These are phyloP conservation scores for Hydraecia micacea DNA, from an alignment of 2,888 invertebrate genomes.

Conservation along the genomic window DNA sequence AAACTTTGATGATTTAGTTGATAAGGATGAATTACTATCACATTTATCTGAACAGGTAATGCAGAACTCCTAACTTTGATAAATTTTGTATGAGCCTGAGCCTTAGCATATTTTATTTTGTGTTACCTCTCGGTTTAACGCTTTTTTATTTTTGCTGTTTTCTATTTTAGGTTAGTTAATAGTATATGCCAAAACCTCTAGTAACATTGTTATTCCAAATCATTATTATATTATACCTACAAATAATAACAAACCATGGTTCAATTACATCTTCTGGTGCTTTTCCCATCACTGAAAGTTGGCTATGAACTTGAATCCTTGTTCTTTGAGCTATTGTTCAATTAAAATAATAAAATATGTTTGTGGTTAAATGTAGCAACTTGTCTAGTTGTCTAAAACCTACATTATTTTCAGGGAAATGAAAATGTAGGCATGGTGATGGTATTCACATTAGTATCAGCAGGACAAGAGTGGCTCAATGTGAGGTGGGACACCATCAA, in stretches of 20 bases:
- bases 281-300: neutral
- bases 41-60: constrained; percentile 92
- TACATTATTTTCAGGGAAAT: constrained; percentile 89
- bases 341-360: neutral
- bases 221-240: neutral
- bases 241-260: neutral
- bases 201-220: neutral
- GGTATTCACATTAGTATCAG: constrained; percentile 98
- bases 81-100: neutral
- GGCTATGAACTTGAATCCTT: neutral
- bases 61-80: neutral
- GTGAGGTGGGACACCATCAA: constrained; percentile 95
- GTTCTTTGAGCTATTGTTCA: neutral
- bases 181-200: neutral
- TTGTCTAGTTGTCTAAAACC: neutral
- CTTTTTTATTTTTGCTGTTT: neutral
- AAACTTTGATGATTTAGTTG: constrained; percentile 94
- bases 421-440: constrained; percentile 99
- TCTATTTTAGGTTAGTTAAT: constrained; percentile 4
- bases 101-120: too few relatives aligned
- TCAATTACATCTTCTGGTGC: neutral
- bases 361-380: neutral
- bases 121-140: neutral
- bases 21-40: constrained; percentile 91
- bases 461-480: constrained; percentile 98